Evolutionary conservation across 2,888 invertebrate species (phyloP).

Genomic region (Salpingus planirostris): DNA sequence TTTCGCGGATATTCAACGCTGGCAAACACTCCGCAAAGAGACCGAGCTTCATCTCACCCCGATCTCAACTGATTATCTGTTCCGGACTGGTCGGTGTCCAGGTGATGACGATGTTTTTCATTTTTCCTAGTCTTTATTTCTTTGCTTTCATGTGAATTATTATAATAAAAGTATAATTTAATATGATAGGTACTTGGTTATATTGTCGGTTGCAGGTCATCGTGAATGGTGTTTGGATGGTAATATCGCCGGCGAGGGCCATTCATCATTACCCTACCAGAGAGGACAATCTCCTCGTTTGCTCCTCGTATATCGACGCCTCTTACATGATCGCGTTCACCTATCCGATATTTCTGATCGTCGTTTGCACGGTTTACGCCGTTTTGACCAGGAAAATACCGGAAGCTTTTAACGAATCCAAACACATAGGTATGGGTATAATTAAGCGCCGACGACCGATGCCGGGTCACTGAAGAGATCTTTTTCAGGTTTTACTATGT

Average conservation of each 20-base stretch:
- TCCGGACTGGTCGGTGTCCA: conserved; percentile 80
- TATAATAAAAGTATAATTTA: conserved; percentile 1
- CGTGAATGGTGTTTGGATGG: conserved; percentile 87
- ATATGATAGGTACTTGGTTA: conserved; percentile 2
- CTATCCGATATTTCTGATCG: conserved; percentile 83
- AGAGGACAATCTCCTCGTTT: conserved; percentile 88
- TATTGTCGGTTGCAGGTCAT: conserved; percentile 54
- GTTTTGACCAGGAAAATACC: conserved; percentile 93
- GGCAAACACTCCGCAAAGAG: conserved; percentile 90
- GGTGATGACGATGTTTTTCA: conserved; percentile 41
- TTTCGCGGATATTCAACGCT: conserved; percentile 94
- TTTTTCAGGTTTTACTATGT: conserved; percentile 88
- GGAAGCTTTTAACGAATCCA: conserved; percentile 97
- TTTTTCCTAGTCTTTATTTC: too few relatives aligned
- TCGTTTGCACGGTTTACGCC: conserved; percentile 93
- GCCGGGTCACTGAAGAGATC: too few relatives aligned
- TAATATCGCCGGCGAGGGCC: conserved; percentile 81
- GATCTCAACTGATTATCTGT: conserved; percentile 85
- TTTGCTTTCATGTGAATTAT: conserved; percentile 2
- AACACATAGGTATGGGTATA: conserved; percentile 86
- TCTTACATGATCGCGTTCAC: conserved; percentile 92
- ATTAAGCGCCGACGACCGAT: too few relatives aligned
- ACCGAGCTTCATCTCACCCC: conserved; percentile 87
- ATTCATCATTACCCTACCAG: conserved; percentile 86
- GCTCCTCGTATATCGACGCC: conserved; percentile 85